Base-by-base conservation (phyloP, 1,140 invertebrate species). In the Ceratitis capitata region DNA sequence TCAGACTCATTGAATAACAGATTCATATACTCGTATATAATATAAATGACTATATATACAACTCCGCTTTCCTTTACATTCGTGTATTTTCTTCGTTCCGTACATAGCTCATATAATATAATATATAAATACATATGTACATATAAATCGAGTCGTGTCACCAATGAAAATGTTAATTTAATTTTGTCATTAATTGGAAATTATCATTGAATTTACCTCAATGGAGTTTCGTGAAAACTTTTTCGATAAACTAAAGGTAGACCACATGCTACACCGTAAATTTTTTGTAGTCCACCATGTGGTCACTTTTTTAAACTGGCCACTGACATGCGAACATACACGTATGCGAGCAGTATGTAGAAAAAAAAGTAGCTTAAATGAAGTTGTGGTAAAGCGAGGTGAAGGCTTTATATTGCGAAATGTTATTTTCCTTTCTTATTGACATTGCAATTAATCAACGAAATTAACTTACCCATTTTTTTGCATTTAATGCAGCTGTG, bases 361-460 rank as follows among this genome's bases (percentile, higher is more conserved):
- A 29, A 61, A 16, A 29, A 29, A 12, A 29, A 47, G 45, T 47
- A 9, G 45, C n/a, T 19, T 10, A 42, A 42, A 69, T 69, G 64
- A 26, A 39, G 35, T 69, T 69, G 64, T 26, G 64, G 64, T 69
- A 39, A 19, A 35, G n/a, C 14, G 35, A 69, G 39, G 64, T 69
- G 64, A 69, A 19, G 35, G 32, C 35, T 69, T 23, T 6, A 69
- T 69, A 23, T 69, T 69, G 64, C 10, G 64, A 29, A n/a, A 32
- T 32, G 29, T 39, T 69, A 35, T 39, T 19, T 69, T 42, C 14
- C 64, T n/a, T 12, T 35, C 32, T 39, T 35, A 19, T 87, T 87
- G 89, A 89, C 87, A 89, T 88, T 86, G 88, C 89, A 89, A 89
- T 89, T 89, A 89, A 89, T 89, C 89, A 89, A 85, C 85, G 82